These are phyloP conservation scores for Sepiola atlantica DNA, from an alignment of 2,888 invertebrate species.

Conservation along the genomic window DNA sequence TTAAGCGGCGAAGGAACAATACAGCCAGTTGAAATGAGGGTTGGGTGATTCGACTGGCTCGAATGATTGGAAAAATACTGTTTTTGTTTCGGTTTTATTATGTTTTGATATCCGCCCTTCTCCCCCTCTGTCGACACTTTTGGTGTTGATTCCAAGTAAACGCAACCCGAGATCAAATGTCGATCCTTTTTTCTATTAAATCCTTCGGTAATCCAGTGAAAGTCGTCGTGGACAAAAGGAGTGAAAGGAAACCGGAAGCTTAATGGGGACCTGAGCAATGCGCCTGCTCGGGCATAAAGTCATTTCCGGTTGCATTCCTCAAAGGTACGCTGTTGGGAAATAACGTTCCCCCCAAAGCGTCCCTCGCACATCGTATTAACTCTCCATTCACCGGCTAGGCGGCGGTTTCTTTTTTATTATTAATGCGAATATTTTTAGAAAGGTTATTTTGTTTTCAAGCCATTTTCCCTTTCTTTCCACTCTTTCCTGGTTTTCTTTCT, in stretches of 20 bases:
- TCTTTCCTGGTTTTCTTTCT: too few relatives aligned
- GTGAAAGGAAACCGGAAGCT: conserved; percentile 9
- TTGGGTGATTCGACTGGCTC: not conserved
- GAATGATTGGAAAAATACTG: not conserved
- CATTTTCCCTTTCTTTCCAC: too few relatives aligned
- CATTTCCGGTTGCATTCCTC: conserved; percentile 13
- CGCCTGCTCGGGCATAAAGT: conserved; percentile 32
- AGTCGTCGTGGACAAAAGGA: conserved; percentile 32
- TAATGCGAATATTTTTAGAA: not conserved
- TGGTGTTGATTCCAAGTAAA: conserved; percentile 18
- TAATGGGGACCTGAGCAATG: conserved; percentile 8
- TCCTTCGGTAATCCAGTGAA: conserved; percentile 8
- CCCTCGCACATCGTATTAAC: not conserved
- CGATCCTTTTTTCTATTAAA: conserved; percentile 23
- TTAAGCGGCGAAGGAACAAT: not conserved
- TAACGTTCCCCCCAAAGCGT: not conserved
- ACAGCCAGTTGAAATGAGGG: not conserved
- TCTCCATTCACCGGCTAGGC: too few relatives aligned
- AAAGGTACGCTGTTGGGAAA: not conserved
- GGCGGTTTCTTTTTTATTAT: not conserved
- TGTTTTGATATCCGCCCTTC: not conserved
- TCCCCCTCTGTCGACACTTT: not conserved
- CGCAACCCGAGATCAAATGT: conserved; percentile 32
- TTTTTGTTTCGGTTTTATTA: not conserved
- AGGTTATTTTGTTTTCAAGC: not conserved